phyloP scores from a whole-genome alignment of 2,797 vertebrate genomes.

The Propithecus deckenii region DNA sequence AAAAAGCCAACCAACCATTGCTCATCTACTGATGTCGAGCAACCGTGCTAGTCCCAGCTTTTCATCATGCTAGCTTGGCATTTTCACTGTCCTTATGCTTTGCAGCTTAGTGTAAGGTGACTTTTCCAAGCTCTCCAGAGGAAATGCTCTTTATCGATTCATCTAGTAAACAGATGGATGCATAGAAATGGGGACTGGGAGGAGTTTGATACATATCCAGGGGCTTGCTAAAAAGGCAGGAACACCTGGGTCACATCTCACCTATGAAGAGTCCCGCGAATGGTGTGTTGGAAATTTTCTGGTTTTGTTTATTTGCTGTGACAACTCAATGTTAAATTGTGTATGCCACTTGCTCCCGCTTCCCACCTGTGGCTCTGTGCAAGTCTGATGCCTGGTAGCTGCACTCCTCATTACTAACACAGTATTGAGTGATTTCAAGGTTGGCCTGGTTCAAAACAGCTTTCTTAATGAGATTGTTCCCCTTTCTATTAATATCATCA shows the following conservation, averaged over 20 bases:
- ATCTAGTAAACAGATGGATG: neutral
- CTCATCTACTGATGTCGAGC: neutral
- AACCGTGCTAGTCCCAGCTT: neutral
- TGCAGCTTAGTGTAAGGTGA: neutral
- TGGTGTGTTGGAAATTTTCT: neutral
- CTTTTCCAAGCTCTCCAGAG: slow-evolving; percentile 26
- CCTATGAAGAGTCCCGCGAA: neutral
- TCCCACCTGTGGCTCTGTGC: neutral
- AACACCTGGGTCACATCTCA: neutral
- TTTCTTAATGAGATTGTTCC: slow-evolving; percentile 62
- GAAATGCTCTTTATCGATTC: neutral
- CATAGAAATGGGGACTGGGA: neutral
- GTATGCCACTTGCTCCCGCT: neutral
- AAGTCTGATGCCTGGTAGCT: neutral
- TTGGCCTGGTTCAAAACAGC: slow-evolving; percentile 44
- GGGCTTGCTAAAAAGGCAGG: neutral
- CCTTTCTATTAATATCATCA: slow-evolving; percentile 3
- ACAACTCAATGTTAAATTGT: slow-evolving; percentile 16
- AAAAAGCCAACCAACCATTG: no score
- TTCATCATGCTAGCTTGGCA: neutral
- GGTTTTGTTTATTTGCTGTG: slow-evolving; percentile 33
- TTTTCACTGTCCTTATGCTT: neutral
- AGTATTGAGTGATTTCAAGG: slow-evolving; percentile 7
- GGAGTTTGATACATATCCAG: neutral
- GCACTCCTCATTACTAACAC: slow-evolving; percentile 5